Conservation (phyloP, 2,797 vertebrate species). For the Falco naumanni region DNA sequence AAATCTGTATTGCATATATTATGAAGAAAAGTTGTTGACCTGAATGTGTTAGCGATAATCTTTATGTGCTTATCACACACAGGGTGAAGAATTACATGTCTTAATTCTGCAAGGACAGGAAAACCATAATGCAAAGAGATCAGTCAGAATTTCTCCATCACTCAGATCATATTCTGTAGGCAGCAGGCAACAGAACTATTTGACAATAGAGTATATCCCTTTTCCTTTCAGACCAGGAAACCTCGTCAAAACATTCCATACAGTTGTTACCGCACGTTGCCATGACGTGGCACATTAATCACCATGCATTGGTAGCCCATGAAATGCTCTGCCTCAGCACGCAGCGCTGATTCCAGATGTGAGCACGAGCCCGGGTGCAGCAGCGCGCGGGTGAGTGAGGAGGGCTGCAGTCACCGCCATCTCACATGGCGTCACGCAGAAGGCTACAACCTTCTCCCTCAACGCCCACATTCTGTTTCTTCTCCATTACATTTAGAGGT, state of each 20-base stretch:
- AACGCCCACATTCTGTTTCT: rapidly evolving
- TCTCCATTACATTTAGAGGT: background rate
- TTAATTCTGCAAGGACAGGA: background rate
- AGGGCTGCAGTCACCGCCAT: no score
- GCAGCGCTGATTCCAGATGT: background rate
- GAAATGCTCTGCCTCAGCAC: no score
- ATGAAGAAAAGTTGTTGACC: background rate
- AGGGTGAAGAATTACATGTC: background rate
- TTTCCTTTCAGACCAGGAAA: background rate
- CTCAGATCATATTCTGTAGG: background rate
- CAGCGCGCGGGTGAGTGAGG: rapidly evolving
- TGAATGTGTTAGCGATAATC: background rate
- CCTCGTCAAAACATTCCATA: background rate
- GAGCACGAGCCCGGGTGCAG: background rate
- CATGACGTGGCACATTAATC: rapidly evolving
- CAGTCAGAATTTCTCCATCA: background rate
- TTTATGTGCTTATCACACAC: background rate
- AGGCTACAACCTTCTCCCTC: background rate
- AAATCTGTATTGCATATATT: background rate
- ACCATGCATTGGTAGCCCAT: rapidly evolving
- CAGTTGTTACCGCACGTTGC: rapidly evolving
- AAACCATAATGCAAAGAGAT: background rate
- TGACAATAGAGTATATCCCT: background rate
- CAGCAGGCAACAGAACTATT: background rate
- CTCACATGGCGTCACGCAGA: rapidly evolving